These are phyloP conservation scores for Ips nitidus DNA, from an alignment of 1,140 invertebrate genomes.

Conservation along the genomic window DNA sequence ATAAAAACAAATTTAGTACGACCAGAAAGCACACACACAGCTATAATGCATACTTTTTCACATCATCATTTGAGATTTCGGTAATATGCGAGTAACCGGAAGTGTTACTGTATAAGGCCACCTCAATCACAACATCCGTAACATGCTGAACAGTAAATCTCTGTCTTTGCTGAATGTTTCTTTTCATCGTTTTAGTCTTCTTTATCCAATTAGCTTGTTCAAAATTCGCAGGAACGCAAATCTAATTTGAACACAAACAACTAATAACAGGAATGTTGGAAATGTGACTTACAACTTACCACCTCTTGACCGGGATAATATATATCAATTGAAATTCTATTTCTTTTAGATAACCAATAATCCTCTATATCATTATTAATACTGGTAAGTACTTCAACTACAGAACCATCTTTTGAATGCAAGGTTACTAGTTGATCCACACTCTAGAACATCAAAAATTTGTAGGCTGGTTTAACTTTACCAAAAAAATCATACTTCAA, in stretches of 20 bases:
- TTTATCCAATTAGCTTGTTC: conserved; percentile 77
- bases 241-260: conserved; percentile 19
- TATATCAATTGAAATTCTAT: conserved; percentile 42
- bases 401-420: conserved; percentile 49
- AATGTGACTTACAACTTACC: conserved; percentile 39
- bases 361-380: conserved; percentile 49
- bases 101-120: conserved; percentile 43
- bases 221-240: conserved; percentile 55
- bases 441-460: conserved; percentile 35
- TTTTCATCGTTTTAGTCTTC: conserved; percentile 73
- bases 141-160: conserved; percentile 65
- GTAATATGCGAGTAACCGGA: conserved; percentile 38
- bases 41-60: conserved; percentile 41
- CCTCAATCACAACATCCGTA: conserved; percentile 54
- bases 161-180: conserved; percentile 63
- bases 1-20: conserved; percentile 23
- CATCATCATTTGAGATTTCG: conserved; percentile 43
- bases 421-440: conserved; percentile 48
- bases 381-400: conserved; percentile 46
- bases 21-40: not conserved
- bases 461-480: not conserved
- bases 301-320: conserved; percentile 50
- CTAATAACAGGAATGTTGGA: not conserved
- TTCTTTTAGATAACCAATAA: conserved; percentile 47
- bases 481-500: conserved; percentile 42